A percentile compares a stretch with the other conserved stretches of the same genome.
Conservation (phyloP, 92 coral and sea anemone genomes). For the Ricordea florida region DNA sequence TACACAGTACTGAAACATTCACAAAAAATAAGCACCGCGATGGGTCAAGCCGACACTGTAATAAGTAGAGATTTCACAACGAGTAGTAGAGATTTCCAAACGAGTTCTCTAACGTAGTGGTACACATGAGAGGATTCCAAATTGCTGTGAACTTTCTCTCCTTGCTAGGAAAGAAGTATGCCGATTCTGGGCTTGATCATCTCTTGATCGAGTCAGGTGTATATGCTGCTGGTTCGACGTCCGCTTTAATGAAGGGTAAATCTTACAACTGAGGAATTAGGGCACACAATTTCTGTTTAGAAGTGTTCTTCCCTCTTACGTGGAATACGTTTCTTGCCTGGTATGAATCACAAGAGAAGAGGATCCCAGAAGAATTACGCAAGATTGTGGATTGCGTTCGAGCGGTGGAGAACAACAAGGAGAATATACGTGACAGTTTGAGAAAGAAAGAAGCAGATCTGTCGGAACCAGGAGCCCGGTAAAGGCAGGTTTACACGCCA, state of each 20-base stretch:
- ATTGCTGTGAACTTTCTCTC: too few relatives aligned
- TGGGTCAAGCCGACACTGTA: too few relatives aligned
- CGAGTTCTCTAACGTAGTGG: too few relatives aligned
- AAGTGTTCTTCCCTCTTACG: conserved; percentile 51
- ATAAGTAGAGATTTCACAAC: conserved; percentile 12
- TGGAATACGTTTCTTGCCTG: conserved; percentile 42
- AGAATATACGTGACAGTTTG: background rate
- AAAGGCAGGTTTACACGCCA: conserved; percentile 6
- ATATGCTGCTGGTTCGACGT: too few relatives aligned
- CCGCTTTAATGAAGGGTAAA: too few relatives aligned
- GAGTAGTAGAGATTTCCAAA: background rate
- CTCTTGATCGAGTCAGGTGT: too few relatives aligned
- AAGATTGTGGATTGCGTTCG: too few relatives aligned
- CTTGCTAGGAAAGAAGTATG: too few relatives aligned
- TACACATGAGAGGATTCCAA: too few relatives aligned
- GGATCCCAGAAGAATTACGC: conserved; percentile 1
- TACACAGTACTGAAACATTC: too few relatives aligned
- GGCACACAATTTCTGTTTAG: conserved; percentile 39
- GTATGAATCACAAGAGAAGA: background rate
- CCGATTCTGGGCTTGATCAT: too few relatives aligned
- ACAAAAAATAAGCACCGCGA: too few relatives aligned
- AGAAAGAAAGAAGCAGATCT: background rate
- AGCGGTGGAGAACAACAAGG: background rate
- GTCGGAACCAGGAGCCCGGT: background rate
- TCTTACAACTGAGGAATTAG: conserved; percentile 32